These are phyloP conservation scores for Sminthurides aquaticus DNA, from an alignment of 2,888 invertebrate genomes.

Conservation along the genomic window DNA sequence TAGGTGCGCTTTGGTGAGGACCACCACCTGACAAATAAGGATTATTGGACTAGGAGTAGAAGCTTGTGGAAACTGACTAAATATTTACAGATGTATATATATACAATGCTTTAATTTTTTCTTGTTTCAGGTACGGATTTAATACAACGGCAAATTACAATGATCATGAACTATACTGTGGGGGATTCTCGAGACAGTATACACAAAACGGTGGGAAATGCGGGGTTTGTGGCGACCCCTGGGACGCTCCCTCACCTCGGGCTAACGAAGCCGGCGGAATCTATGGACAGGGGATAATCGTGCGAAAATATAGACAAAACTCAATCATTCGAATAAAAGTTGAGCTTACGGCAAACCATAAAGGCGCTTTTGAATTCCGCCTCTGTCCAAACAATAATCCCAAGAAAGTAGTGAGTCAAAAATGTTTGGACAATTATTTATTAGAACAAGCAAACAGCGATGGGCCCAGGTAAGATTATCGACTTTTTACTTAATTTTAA, in stretches of 20 bases:
- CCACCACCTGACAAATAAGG: too few relatives aligned
- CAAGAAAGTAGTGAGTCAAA: constrained; percentile 61
- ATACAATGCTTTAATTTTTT: neutral
- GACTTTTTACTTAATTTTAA: constrained; percentile 3
- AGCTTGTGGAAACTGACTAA: too few relatives aligned
- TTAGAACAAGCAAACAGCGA: constrained; percentile 53
- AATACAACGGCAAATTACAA: constrained; percentile 81
- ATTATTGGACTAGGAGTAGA: too few relatives aligned
- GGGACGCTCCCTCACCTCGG: constrained; percentile 45
- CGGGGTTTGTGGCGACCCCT: constrained; percentile 49
- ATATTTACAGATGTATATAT: too few relatives aligned
- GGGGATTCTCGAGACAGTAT: constrained; percentile 78
- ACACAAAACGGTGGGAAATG: constrained; percentile 72
- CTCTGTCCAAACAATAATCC: constrained; percentile 61
- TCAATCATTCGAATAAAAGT: constrained; percentile 64
- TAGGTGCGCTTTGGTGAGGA: too few relatives aligned
- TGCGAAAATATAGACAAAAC: constrained; percentile 65
- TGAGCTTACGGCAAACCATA: constrained; percentile 80
- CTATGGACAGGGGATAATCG: constrained; percentile 71
- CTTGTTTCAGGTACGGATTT: constrained; percentile 60
- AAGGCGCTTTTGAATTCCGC: constrained; percentile 65
- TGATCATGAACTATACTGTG: constrained; percentile 80
- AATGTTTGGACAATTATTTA: constrained; percentile 67
- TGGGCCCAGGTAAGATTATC: constrained; percentile 40
- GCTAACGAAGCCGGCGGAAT: constrained; percentile 75